phyloP scores from a whole-genome alignment of 1,140 invertebrate genomes.

The Chelonus insularis region DNA sequence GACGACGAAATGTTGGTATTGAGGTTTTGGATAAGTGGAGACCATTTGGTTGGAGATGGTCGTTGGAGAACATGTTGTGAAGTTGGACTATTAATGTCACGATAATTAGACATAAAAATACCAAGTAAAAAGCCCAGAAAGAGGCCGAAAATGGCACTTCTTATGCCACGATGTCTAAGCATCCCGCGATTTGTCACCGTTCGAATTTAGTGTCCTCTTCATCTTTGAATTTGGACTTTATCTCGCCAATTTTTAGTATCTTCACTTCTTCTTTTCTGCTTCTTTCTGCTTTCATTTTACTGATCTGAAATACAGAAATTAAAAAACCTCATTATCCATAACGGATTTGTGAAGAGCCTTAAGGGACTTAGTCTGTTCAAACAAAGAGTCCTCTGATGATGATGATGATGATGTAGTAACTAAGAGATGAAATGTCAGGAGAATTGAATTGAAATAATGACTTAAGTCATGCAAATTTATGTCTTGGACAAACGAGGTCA shows the following conservation, averaged over 20 bases:
- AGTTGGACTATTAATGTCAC: not conserved
- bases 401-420: no score
- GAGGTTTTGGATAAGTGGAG: conserved; percentile 7
- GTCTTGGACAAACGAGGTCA: no score
- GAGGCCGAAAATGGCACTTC: conserved; percentile 56
- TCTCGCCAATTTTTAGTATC: not conserved
- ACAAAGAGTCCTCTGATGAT: no score
- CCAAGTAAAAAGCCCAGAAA: conserved; percentile 52
- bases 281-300: conserved; percentile 13
- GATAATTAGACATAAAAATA: conserved; percentile 38
- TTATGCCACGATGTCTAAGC: conserved; percentile 56
- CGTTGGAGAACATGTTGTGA: not conserved
- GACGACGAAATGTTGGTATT: conserved; percentile 10
- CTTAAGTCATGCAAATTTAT: no score
- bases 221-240: not conserved
- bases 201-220: conserved; percentile 33
- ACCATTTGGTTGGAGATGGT: not conserved
- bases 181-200: conserved; percentile 51
- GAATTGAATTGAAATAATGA: no score
- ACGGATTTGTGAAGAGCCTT: no score
- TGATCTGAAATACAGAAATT: not conserved
- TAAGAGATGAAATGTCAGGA: no score
- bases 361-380: no score
- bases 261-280: not conserved
- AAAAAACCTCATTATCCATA: conserved; percentile 8